Evolutionary conservation across 1,140 invertebrate genomes (phyloP).

Genomic region (Eueides isabella): DNA sequence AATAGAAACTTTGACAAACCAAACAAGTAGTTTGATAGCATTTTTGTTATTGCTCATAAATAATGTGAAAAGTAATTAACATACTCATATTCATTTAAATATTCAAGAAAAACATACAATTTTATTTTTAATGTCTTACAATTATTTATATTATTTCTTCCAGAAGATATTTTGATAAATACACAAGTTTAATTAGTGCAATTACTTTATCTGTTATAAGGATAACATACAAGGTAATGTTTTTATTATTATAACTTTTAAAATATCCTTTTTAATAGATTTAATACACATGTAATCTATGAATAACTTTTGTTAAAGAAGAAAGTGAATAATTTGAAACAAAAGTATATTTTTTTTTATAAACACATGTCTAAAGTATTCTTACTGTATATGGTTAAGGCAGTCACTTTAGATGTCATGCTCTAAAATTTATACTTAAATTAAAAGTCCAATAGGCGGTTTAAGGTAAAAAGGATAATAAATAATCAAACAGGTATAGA

Average conservation of each 20-base stretch:
- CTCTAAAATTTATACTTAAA: not conserved
- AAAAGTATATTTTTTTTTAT: not conserved
- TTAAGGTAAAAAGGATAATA: conserved; percentile 8
- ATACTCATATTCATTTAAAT: too few species aligned
- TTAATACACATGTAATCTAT: not conserved
- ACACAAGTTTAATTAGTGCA: not conserved
- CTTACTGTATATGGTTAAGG: not conserved
- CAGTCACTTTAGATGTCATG: not conserved
- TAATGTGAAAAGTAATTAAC: too few species aligned
- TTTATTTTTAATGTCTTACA: too few species aligned
- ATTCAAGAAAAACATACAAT: too few species aligned
- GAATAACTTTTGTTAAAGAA: too few species aligned
- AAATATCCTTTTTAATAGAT: not conserved
- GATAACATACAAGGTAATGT: not conserved
- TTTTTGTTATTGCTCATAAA: too few species aligned
- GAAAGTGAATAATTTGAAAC: too few species aligned
- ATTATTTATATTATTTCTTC: too few species aligned
- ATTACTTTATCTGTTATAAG: not conserved
- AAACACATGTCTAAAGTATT: not conserved
- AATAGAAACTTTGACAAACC: too few species aligned
- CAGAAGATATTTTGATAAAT: not conserved
- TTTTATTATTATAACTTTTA: not conserved
- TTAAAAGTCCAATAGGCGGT: not conserved
- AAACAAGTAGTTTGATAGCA: too few species aligned
- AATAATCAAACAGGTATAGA: conserved; percentile 29